A percentile compares a stretch with the other conserved stretches of the same genome.
Conservation (phyloP, 2,113 vertebrate genomes). For the Cottus gobio region DNA sequence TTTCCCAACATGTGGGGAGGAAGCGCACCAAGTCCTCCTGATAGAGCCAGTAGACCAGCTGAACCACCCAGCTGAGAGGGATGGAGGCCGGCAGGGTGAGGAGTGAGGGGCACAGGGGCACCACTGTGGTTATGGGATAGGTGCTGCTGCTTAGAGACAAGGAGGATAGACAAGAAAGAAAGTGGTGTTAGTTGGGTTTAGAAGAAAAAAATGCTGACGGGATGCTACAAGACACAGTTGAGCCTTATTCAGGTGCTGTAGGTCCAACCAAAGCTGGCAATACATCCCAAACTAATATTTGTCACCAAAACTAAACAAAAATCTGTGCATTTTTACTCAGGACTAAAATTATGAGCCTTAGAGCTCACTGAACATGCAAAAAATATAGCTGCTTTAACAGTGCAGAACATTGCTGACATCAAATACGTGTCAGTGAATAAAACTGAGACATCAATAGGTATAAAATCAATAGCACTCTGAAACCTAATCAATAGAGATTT, state of each 20-base stretch:
- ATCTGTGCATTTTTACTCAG: conserved; percentile 1
- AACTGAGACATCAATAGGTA: conserved; percentile 24
- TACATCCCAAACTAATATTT: not conserved
- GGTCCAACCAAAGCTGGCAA: not conserved
- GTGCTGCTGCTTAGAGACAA: conserved; percentile 87
- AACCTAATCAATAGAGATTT: conserved; percentile 57
- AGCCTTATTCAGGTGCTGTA: not conserved
- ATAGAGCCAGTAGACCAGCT: conserved; percentile 93
- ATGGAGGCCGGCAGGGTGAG: conserved; percentile 94
- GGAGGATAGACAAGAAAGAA: not conserved
- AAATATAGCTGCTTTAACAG: conserved; percentile 6
- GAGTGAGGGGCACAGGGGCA: conserved; percentile 93
- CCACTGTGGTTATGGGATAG: conserved; percentile 92
- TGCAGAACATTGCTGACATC: conserved; percentile 12
- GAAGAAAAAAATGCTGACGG: not conserved
- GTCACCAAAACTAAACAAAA: not conserved
- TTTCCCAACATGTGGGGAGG: conserved; percentile 93
- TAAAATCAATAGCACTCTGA: conserved; percentile 55
- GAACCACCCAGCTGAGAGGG: conserved; percentile 92
- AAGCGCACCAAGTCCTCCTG: conserved; percentile 89
- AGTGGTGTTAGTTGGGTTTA: not conserved
- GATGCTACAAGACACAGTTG: not conserved
- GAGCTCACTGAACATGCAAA: not conserved
- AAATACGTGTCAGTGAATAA: conserved; percentile 26
- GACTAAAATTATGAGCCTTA: not conserved